Conservation (phyloP, 1,140 invertebrate species). For the Conus ventricosus region DNA sequence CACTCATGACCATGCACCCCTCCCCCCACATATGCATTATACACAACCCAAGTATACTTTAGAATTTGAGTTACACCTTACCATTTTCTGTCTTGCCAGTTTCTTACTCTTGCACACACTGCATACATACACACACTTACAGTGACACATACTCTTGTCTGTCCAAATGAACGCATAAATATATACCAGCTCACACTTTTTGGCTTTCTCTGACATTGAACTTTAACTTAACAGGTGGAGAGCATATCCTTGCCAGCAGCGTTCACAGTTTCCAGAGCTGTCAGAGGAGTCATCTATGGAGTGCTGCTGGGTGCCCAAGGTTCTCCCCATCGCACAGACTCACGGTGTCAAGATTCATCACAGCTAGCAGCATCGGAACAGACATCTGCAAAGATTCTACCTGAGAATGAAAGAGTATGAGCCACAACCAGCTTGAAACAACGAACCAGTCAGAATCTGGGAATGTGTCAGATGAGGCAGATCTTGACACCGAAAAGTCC, state of each 20-base stretch:
- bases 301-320: conserved; percentile 74
- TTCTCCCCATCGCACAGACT: neutral
- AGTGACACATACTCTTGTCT: no score
- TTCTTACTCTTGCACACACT: no score
- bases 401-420: neutral
- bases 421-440: neutral
- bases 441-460: neutral
- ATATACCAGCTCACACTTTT: no score
- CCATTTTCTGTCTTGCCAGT: no score
- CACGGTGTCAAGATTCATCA: neutral
- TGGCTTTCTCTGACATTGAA: no score
- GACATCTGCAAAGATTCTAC: neutral
- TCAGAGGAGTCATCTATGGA: conserved; percentile 82
- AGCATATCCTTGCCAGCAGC: conserved; percentile 79
- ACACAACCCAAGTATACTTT: no score
- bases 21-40: no score
- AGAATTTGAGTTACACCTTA: no score
- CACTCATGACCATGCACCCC: no score
- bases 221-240: conserved; percentile 80
- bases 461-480: no score
- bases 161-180: no score
- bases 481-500: neutral
- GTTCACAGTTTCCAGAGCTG: conserved; percentile 79
- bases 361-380: neutral
- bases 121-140: no score